These are phyloP conservation scores for Toxonevra muliebris DNA, from an alignment of 2,888 invertebrate species.

Conservation along the genomic window DNA sequence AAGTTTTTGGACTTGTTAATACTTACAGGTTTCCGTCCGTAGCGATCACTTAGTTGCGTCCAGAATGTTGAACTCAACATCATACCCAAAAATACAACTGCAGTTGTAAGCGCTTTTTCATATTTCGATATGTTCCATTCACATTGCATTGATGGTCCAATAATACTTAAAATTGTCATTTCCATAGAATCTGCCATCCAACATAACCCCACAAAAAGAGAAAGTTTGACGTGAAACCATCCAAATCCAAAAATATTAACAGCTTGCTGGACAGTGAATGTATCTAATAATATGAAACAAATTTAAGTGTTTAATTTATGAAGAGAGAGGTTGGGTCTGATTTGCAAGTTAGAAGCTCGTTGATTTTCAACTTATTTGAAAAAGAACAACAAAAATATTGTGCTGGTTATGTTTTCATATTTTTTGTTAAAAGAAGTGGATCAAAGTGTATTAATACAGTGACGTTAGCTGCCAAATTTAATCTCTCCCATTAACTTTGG, in stretches of 20 bases:
- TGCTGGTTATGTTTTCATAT: too few relatives aligned
- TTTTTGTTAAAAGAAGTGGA: too few relatives aligned
- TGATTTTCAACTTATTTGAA: too few relatives aligned
- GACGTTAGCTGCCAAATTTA: too few relatives aligned
- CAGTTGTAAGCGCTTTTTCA: conserved; percentile 92
- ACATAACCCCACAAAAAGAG: conserved; percentile 84
- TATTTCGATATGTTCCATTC: conserved; percentile 90
- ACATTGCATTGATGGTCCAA: conserved; percentile 93
- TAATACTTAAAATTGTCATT: conserved; percentile 94
- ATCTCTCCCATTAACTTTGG: too few relatives aligned
- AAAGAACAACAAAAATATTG: too few relatives aligned
- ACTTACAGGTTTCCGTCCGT: conserved; percentile 89
- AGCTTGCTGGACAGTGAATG: conserved; percentile 86
- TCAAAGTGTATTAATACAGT: too few relatives aligned
- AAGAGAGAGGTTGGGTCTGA: too few relatives aligned
- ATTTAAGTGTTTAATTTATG: neutral
- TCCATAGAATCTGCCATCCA: conserved; percentile 99
- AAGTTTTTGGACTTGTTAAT: too few relatives aligned
- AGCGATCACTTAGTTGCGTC: conserved; percentile 93
- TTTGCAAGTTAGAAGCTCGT: too few relatives aligned
- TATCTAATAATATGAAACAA: conserved; percentile 70
- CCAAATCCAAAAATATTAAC: conserved; percentile 89
- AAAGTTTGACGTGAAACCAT: conserved; percentile 88
- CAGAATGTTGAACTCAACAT: conserved; percentile 96
- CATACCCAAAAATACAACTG: conserved; percentile 95